phyloP scores from a whole-genome alignment of 92 coral and sea anemone genomes.

The Epizoanthus illoricatus region DNA sequence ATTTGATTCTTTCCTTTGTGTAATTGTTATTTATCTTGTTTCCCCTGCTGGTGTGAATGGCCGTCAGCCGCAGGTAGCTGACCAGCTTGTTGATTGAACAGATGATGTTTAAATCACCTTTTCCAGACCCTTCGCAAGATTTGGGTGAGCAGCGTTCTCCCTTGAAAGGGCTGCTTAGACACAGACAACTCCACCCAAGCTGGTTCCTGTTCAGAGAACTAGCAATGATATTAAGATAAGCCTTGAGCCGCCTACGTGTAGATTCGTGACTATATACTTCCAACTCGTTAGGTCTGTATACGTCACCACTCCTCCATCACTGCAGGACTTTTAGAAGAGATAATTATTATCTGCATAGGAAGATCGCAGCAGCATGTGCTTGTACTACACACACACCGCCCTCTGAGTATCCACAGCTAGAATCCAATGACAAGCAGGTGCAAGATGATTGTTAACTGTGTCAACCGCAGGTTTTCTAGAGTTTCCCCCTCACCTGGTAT shows the following conservation, averaged over 20 bases:
- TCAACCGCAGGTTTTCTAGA: conserved; percentile 14
- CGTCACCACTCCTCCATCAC: conserved; percentile 47
- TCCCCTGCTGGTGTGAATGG: conserved; percentile 28
- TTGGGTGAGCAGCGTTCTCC: conserved; percentile 42
- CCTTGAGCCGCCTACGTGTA: conserved; percentile 32
- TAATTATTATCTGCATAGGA: not conserved
- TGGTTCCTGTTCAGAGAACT: not conserved
- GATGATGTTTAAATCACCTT: conserved; percentile 37
- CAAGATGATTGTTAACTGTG: conserved; percentile 25
- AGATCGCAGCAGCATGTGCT: conserved; percentile 24
- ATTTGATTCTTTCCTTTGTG: not conserved
- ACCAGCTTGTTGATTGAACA: conserved; percentile 15
- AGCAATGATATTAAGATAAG: conserved; percentile 45
- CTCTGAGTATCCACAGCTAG: conserved; percentile 28
- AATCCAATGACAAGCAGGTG: conserved; percentile 35
- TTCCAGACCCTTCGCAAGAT: conserved; percentile 31
- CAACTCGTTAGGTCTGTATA: conserved; percentile 45
- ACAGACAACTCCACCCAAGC: conserved; percentile 29
- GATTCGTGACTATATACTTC: conserved; percentile 38
- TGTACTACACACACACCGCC: conserved; percentile 43
- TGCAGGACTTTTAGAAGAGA: conserved; percentile 27
- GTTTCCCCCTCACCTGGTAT: conserved; percentile 9
- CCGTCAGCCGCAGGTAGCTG: conserved; percentile 33
- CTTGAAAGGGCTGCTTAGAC: conserved; percentile 48
- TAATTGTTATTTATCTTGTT: conserved; percentile 12